A percentile compares a stretch with the other conserved stretches of the same genome.
Conservation (phyloP, 2,113 vertebrate genomes). For the Stictonetta naevosa region DNA sequence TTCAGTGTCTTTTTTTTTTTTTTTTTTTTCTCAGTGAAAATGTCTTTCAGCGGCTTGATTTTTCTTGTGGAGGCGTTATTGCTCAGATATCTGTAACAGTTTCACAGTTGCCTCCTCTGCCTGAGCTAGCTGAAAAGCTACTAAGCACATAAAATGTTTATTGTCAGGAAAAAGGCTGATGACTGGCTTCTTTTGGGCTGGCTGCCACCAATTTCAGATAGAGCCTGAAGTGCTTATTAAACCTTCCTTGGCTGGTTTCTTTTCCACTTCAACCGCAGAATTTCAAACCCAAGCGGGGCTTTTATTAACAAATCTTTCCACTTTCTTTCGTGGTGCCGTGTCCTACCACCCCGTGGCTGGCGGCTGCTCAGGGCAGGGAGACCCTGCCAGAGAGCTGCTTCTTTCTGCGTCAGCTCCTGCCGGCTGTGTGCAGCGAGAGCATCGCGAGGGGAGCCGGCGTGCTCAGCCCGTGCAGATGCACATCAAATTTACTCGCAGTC, state of each 20-base stretch:
- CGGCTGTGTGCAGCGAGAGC: background rate
- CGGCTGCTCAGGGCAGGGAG: background rate
- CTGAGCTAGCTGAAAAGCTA: background rate
- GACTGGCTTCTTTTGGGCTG: background rate
- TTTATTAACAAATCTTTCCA: background rate
- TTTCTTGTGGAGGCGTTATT: background rate
- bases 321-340: background rate
- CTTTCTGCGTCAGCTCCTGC: background rate
- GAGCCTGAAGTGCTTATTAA: background rate
- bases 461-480: background rate
- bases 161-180: background rate
- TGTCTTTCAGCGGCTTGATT: background rate
- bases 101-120: background rate
- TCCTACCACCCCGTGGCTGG: background rate
- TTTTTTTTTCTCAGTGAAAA: background rate
- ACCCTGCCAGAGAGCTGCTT: background rate
- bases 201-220: background rate
- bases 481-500: background rate
- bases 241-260: rapidly evolving
- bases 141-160: background rate
- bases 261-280: background rate
- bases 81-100: background rate
- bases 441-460: rapidly evolving
- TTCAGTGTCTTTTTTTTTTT: background rate
- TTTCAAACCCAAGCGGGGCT: background rate